phyloP scores from a whole-genome alignment of 2,797 vertebrate species.

The Karalla daura region DNA sequence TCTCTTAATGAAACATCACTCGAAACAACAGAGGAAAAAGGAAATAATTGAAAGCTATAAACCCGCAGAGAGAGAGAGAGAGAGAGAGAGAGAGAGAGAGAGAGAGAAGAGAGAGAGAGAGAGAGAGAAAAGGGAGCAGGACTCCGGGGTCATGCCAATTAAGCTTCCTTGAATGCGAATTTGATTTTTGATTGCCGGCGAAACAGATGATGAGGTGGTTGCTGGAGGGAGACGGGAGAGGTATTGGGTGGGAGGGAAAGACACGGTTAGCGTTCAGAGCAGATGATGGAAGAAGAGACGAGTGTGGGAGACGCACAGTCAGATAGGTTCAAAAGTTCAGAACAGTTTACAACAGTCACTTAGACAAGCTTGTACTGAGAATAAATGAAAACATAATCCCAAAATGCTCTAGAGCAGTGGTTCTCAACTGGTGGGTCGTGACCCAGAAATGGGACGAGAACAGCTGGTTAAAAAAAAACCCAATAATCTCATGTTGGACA shows the following conservation, averaged over 20 bases:
- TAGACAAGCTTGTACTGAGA: neutral
- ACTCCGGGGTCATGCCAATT: constrained; percentile 53
- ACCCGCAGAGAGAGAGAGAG: constrained; percentile 5
- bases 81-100: too few species aligned
- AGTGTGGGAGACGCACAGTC: constrained; percentile 21
- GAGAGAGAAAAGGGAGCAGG: neutral
- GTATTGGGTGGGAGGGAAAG: constrained; percentile 23
- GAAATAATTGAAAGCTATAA: constrained; percentile 58
- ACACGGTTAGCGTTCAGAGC: constrained; percentile 23
- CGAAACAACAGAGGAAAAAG: constrained; percentile 42
- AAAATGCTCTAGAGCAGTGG: too few species aligned
- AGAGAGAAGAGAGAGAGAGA: too few species aligned
- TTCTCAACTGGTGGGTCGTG: too few species aligned
- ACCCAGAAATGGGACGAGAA: too few species aligned
- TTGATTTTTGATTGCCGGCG: constrained; percentile 39
- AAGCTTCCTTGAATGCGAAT: constrained; percentile 46
- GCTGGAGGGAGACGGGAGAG: neutral
- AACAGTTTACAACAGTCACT: constrained; percentile 13
- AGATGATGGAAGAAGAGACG: constrained; percentile 33
- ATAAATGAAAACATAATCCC: neutral
- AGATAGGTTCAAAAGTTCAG: neutral
- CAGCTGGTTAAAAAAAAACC: too few species aligned
- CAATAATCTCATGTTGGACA: too few species aligned
- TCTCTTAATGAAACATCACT: constrained; percentile 43
- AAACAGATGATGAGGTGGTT: constrained; percentile 22